Percentiles rank a stretch among this genome's conserved stretches.
Conservation (phyloP, 64 coral and sea anemone species). For the Actinia tenebrosa region DNA sequence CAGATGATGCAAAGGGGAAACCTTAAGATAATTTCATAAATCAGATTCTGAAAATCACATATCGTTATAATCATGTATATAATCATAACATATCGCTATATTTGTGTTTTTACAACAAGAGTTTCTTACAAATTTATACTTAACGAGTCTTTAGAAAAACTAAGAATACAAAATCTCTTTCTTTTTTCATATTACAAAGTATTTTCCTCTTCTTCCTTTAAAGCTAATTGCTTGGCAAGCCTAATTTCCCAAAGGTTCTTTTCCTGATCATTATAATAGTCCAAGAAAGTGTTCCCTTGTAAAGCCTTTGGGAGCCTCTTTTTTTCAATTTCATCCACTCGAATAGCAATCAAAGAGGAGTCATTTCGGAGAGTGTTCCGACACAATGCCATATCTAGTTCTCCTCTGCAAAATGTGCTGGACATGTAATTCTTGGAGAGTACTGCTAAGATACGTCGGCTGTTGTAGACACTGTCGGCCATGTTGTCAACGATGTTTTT, state of each 20-base stretch:
- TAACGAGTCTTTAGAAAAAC: neutral
- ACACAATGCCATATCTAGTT: conserved; percentile 52
- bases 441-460: conserved; percentile 36
- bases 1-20: no score
- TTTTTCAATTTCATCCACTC: conserved; percentile 46
- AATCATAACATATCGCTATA: no score
- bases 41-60: no score
- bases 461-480: conserved; percentile 60
- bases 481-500: conserved; percentile 59
- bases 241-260: conserved; percentile 41
- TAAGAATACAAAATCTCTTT: neutral
- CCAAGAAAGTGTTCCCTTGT: conserved; percentile 35
- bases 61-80: neutral
- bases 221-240: conserved; percentile 35
- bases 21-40: no score
- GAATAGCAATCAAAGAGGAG: conserved; percentile 49
- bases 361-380: conserved; percentile 41
- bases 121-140: neutral
- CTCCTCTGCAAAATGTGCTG: conserved; percentile 50
- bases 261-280: conserved; percentile 39
- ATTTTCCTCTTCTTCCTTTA: neutral
- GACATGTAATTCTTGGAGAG: conserved; percentile 59
- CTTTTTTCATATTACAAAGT: neutral
- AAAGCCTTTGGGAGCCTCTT: conserved; percentile 43
- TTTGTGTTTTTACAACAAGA: neutral